phyloP scores from a whole-genome alignment of 2,797 vertebrate genomes.

The Fundulus diaphanus region DNA sequence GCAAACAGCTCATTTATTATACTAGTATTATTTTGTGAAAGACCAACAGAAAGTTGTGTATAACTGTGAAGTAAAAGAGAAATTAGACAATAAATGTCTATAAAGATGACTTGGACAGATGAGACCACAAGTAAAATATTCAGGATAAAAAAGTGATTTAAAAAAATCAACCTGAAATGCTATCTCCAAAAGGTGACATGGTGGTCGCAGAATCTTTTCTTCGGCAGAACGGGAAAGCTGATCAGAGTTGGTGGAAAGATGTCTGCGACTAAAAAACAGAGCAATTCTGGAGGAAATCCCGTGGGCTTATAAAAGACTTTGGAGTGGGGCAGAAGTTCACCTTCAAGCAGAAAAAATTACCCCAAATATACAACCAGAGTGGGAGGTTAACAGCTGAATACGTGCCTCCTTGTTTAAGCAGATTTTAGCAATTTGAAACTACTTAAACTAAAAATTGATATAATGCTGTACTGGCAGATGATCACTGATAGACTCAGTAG shows the following conservation, averaged over 20 bases:
- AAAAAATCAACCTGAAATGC: neutral
- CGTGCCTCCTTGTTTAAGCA: neutral
- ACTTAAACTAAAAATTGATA: neutral
- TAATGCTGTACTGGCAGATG: neutral
- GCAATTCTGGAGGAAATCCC: neutral
- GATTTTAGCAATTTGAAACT: neutral
- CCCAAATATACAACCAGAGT: neutral
- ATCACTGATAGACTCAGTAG: neutral
- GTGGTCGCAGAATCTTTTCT: neutral
- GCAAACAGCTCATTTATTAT: neutral
- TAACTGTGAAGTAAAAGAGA: neutral
- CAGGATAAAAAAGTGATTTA: neutral
- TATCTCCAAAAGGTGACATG: no score
- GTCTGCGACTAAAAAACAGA: neutral
- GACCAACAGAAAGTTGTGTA: neutral
- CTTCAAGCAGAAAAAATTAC: neutral
- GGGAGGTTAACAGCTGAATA: no score
- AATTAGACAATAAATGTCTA: neutral
- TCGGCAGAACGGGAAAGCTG: neutral
- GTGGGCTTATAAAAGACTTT: neutral
- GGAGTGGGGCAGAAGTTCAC: neutral
- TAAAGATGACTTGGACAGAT: neutral
- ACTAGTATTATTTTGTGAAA: neutral
- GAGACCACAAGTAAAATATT: neutral
- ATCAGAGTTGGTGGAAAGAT: neutral